These are phyloP conservation scores for Tetanocera ferruginea DNA, from an alignment of 2,888 invertebrate genomes.

Conservation along the genomic window DNA sequence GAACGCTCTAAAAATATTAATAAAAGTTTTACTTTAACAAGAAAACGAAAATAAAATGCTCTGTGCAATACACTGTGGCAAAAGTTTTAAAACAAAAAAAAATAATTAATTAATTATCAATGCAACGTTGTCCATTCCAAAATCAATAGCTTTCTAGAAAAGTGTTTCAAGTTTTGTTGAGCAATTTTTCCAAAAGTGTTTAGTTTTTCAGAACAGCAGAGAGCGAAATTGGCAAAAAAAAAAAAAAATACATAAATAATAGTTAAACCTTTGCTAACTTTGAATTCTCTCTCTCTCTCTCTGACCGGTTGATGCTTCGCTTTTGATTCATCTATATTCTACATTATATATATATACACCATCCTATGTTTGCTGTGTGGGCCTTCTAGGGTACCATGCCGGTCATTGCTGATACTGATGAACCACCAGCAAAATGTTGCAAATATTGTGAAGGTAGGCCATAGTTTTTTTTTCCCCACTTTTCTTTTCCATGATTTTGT, in stretches of 20 bases:
- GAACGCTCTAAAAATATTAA: slow-evolving; percentile 17
- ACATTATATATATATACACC: too few relatives aligned
- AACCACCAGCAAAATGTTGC: slow-evolving; percentile 92
- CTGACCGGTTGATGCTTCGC: slow-evolving; percentile 51
- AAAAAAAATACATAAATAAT: slow-evolving; percentile 20
- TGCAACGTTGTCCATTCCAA: slow-evolving; percentile 32
- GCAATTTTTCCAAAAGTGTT: neutral
- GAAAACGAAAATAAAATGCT: neutral
- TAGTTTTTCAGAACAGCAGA: neutral
- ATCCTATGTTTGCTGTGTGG: slow-evolving; percentile 55
- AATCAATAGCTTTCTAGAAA: slow-evolving; percentile 10
- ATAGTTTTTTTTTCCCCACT: slow-evolving; percentile 36
- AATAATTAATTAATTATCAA: neutral
- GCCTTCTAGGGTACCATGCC: slow-evolving; percentile 72
- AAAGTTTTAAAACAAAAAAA: neutral
- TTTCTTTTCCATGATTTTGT: slow-evolving; percentile 12
- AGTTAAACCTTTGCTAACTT: slow-evolving; percentile 33
- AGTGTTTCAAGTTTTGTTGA: slow-evolving; percentile 20
- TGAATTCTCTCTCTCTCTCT: slow-evolving; percentile 14
- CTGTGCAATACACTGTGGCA: neutral
- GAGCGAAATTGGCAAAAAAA: neutral
- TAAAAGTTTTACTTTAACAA: neutral
- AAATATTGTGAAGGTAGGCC: slow-evolving; percentile 89
- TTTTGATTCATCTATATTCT: slow-evolving; percentile 48
- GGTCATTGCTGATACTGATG: slow-evolving; percentile 77